Evolutionary conservation across 2,797 vertebrate genomes (phyloP), one percentile per base, ranked within the genome.

Genomic region (Esox lucius): DNA sequence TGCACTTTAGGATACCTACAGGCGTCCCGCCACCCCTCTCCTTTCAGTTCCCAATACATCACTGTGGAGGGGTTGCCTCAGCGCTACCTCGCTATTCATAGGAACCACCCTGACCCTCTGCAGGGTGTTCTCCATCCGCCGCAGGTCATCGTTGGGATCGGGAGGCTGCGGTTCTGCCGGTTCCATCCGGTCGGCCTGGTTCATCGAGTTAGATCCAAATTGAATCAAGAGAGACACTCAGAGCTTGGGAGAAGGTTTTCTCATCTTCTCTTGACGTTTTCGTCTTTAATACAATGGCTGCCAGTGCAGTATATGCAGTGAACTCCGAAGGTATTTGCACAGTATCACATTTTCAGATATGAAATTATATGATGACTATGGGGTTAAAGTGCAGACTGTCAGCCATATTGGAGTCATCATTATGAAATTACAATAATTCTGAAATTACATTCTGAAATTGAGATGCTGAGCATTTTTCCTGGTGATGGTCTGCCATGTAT

Each of bases 191-290:
- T 56, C 7, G 8, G n/a, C 53, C 53, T n/a, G n/a, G 17, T 56
- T 56, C n/a, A 56, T 56, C 19, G n/a, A 56, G 53, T 56, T 56
- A 56, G n/a, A n/a, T 56, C 53, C 53, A 56, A 56, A 56, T 56
- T 53, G 53, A 56, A 56, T 56, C 53, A 56, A n/a, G 53, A 22
- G 53, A 56, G n/a, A 56, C 16, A n/a, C 2, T 7, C 19, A 17
- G n/a, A 56, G 8, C 17, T n/a, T n/a, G 53, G 19, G 53, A n/a
- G 53, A n/a, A 19, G 53, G 53, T 19, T n/a, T 49, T 51, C 16
- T 51, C 49, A 19, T 22, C 53, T 56, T 56, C 53, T 56, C 19
- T 56, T 22, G n/a, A n/a, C 19, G 53, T 53, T 35, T 3, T 7
- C 3, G 35, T 39, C 35, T 39, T 39, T 39, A 39, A 7, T 39